Evolutionary conservation across 1,140 invertebrate genomes (phyloP).

Genomic region (Bombus terrestris): DNA sequence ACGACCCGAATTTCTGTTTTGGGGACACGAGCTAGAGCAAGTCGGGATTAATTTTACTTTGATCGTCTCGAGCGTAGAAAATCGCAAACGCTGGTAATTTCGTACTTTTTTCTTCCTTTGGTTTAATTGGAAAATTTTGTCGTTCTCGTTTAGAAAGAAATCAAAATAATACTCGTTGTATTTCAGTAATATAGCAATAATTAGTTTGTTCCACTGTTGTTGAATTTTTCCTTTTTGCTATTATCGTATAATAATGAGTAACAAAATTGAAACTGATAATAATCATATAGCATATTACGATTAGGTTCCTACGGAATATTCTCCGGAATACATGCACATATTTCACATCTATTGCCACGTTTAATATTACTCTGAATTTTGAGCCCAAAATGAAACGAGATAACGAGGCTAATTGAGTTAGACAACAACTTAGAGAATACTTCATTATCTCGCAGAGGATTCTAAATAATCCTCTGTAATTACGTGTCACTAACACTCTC

Average conservation of each 20-base stretch:
- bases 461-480: neutral
- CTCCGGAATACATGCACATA: neutral
- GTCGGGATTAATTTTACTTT: neutral
- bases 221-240: neutral
- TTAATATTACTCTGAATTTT: neutral
- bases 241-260: neutral
- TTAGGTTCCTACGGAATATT: too few species aligned
- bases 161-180: neutral
- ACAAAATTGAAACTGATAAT: neutral
- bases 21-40: neutral
- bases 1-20: neutral
- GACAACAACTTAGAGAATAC: neutral
- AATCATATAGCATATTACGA: too few species aligned
- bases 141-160: neutral
- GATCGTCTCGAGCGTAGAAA: neutral
- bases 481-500: neutral
- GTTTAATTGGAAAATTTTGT: neutral
- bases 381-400: neutral
- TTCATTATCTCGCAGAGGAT: neutral
- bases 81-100: neutral
- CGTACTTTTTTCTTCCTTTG: neutral
- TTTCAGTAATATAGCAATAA: neutral
- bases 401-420: neutral
- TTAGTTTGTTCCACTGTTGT: neutral
- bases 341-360: neutral